phyloP scores from a whole-genome alignment of 2,888 invertebrate species.

The Epiblema foenella region DNA sequence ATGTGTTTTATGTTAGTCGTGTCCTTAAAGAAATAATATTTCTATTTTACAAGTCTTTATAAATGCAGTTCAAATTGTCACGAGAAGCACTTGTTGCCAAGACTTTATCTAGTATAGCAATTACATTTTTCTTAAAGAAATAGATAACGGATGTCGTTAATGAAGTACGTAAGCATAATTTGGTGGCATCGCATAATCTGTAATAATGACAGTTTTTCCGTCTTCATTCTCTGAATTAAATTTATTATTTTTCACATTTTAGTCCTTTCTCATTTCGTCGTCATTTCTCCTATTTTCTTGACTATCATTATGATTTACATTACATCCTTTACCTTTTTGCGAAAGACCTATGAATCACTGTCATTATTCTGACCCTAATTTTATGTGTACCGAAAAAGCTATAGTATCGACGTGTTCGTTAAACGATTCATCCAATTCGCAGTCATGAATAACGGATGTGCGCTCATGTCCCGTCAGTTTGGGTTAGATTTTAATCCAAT shows the following conservation, averaged over 20 bases:
- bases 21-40: too few species aligned
- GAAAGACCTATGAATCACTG: not conserved
- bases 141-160: not conserved
- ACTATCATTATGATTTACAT: not conserved
- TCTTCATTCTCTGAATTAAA: not conserved
- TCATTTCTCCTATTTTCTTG: not conserved
- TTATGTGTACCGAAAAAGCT: conserved; percentile 17
- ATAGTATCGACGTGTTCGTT: conserved; percentile 31
- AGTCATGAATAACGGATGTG: conserved; percentile 40
- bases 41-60: not conserved
- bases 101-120: too few species aligned
- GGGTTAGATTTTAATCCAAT: conserved; percentile 35
- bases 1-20: not conserved
- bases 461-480: conserved; percentile 33
- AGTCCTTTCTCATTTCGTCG: not conserved
- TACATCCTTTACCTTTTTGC: not conserved
- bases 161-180: too few species aligned
- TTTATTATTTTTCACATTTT: not conserved
- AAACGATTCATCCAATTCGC: conserved; percentile 33
- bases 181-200: not conserved
- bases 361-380: conserved; percentile 1
- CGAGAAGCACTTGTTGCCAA: too few species aligned
- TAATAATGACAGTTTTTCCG: conserved; percentile 13
- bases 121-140: too few species aligned
- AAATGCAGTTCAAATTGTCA: conserved; percentile 28